Base-by-base conservation (phyloP, 2,113 vertebrate species). In the Amazona guildingii region DNA sequence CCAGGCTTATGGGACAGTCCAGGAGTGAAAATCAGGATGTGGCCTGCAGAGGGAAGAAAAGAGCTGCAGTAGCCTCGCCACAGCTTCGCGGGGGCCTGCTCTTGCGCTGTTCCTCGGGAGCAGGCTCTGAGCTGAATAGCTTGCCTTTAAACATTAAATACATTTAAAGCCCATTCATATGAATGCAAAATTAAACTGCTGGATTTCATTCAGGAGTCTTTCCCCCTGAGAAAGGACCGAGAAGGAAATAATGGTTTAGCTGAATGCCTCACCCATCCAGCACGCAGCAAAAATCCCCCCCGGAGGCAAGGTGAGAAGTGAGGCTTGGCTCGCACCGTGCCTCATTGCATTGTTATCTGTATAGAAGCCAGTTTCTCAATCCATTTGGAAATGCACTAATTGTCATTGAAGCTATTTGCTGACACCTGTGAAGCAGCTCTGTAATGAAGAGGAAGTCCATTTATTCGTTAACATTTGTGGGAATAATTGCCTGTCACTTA, bases 41-140 rank as follows among this genome's bases (percentile, higher is more conserved):
- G 90, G 95, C 96, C 95, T 96, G 95, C 94, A 97, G 96, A 96
- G 93, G 95, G 96, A 96, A 97, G 94, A 94, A 95, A 97, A 97
- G 96, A 97, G 96, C 96, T 76, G 66, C 79, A 86, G 86, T 95
- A 95, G 84, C 86, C 64, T 15, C 8, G 14, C 77, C 3, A 31
- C 1, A 2, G 27, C 81, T 67, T 84, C 93, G 86, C 49, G 2
- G 90, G 89, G 88, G 63, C 57, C 88, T 52, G 96, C 70, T 95
- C 59, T 19, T 62, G 67, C 2, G 2, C 88, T n/a, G 81, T 62
- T 81, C 43, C 73, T 80, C 83, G 20, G 14, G 52, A 85, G 62
- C 82, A 6, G 66, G 6, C 90, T 77, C 59, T 1, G 24, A 80
- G 88, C 69, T 67, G 59, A 91, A 81, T 28, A 63, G 55, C 68